Percentiles rank a stretch among this genome's conserved stretches.
phyloP scores from a whole-genome alignment of 2,888 invertebrate genomes.

The Zygaena filipendulae region DNA sequence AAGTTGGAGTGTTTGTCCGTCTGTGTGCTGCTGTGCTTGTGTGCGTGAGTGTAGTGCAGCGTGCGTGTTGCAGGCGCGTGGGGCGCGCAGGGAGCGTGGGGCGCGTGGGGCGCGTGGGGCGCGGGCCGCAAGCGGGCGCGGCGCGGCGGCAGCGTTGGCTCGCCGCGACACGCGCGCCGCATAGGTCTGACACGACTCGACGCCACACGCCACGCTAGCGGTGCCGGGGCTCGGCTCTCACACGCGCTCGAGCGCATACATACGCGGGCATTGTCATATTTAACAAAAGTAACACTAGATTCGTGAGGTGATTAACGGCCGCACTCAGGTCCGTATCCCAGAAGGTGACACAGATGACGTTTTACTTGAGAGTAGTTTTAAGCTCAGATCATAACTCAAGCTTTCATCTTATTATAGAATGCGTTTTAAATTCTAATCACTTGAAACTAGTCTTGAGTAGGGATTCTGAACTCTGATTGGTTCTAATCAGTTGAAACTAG shows the following conservation, averaged over 20 bases:
- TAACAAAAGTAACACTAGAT: neutral
- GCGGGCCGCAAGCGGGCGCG: constrained; percentile 36
- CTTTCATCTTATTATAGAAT: neutral
- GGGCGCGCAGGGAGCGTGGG: constrained; percentile 16
- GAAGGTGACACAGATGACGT: no score
- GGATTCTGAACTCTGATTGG: no score
- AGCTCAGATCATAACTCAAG: no score
- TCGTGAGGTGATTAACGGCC: neutral
- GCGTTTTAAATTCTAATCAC: no score
- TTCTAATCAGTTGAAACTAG: no score
- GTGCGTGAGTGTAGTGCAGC: constrained; percentile 10
- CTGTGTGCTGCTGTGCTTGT: constrained; percentile 2
- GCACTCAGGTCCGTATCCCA: no score
- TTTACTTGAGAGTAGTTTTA: no score
- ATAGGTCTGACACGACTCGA: constrained; percentile 31
- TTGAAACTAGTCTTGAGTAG: no score
- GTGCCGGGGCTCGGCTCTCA: no score
- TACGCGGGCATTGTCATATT: constrained; percentile 3
- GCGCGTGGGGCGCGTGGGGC: constrained; percentile 16
- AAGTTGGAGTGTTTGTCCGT: no score
- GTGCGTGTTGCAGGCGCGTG: constrained; percentile 25
- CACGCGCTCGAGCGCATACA: constrained; percentile 4
- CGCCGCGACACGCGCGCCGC: constrained; percentile 22
- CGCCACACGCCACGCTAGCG: constrained; percentile 16
- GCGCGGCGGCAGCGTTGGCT: constrained; percentile 27